phyloP scores from a whole-genome alignment of 2,797 vertebrate species.

The Pitangus sulphuratus region DNA sequence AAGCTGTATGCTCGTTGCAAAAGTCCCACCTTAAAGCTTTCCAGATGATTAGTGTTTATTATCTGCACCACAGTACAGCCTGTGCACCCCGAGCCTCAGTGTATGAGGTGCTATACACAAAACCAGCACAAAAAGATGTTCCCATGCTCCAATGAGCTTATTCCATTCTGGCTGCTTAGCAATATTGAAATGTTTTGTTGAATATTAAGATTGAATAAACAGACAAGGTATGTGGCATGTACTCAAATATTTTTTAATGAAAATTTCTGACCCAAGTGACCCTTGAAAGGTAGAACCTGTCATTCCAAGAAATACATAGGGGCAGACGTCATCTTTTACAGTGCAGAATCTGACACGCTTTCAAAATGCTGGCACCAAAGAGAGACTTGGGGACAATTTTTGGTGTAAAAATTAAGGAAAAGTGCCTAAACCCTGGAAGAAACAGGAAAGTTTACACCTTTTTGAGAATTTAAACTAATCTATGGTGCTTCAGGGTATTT shows the following conservation, averaged over 20 bases:
- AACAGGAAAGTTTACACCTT: slow-evolving; percentile 1
- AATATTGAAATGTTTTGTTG: slow-evolving; percentile 48
- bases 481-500: background rate
- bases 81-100: background rate
- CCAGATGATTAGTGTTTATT: background rate
- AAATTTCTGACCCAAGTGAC: slow-evolving; percentile 49
- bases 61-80: background rate
- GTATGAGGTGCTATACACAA: slow-evolving; percentile 30
- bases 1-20: background rate
- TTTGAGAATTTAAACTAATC: slow-evolving; percentile 2
- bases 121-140: slow-evolving; percentile 12
- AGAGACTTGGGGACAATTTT: slow-evolving; percentile 1
- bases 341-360: background rate
- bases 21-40: background rate
- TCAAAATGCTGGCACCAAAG: background rate
- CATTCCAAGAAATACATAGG: background rate
- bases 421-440: background rate
- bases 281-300: slow-evolving; percentile 52
- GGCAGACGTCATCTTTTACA: background rate
- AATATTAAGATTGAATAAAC: slow-evolving; percentile 56
- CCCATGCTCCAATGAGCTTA: slow-evolving; percentile 15
- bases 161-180: slow-evolving; percentile 17
- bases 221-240: slow-evolving; percentile 46
- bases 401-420: background rate
- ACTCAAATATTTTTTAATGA: slow-evolving; percentile 69